Evolutionary conservation across 2,888 invertebrate genomes (phyloP), one percentile per base, ranked within the genome.

Genomic region (Heliconius cydno): DNA sequence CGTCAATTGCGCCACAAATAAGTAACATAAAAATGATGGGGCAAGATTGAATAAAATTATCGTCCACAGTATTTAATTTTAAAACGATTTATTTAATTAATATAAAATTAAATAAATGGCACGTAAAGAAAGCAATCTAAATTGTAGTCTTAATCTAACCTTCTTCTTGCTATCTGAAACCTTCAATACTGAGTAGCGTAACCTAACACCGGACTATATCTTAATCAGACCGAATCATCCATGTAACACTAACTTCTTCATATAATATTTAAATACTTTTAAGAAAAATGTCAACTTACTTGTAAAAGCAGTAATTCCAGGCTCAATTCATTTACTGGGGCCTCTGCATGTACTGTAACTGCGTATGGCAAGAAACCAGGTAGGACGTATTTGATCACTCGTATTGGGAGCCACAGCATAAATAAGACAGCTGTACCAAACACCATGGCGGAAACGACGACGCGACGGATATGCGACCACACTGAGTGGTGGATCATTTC

Each of bases 401-500:
- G 95, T 52, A 99, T 97, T 0, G 99, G 99, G 78, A 99, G 92
- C 98, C 99, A 99, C 67, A 99, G 95, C 97, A 99, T 99, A 68
- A 99, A 96, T 63, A 99, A 95, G 3, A 99, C 99, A 0, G 98
- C 98, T 2, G 98, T 98, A 30, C 99, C 99, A 92, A 99, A 99
- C 85, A 98, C 98, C 88, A 99, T 98, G 25, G 98, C 98, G 0
- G 99, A 99, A 0, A 98, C 98, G 28, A 99, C 96, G 72, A 99
- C 96, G 60, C 99, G 96, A 19, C 99, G 96, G 28, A 98, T 96
- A 90, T 99, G 99, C 67, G 98, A 96, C 87, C 98, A 94, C 65
- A 99, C 98, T 3, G 99, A 98, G 57, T 99, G 95, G 90, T 99
- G 99, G 84, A 99, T 99, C 99, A 99, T 99, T 96, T 98, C 97